Evolutionary conservation across 2,797 vertebrate species (phyloP).

Genomic region (Pagetopsis macropterus): DNA sequence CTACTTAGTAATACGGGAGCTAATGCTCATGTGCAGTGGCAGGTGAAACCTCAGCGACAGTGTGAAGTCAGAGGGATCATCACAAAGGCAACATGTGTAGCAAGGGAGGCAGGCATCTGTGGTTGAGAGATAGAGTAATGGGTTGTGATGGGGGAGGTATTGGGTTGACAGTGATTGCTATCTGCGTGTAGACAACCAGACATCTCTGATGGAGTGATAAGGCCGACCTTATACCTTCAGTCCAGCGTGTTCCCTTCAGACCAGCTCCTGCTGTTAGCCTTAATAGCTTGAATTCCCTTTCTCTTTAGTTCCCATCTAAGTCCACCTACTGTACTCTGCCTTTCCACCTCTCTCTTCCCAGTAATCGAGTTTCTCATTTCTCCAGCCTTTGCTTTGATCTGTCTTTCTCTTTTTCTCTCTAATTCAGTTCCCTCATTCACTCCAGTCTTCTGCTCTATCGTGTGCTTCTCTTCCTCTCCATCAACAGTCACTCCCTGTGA

Average conservation of each 20-base stretch:
- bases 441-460: constrained; percentile 49
- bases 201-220: constrained; percentile 58
- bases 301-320: constrained; percentile 36
- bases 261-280: constrained; percentile 33
- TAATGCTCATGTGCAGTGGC: constrained; percentile 58
- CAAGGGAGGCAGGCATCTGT: constrained; percentile 30
- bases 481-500: constrained; percentile 62
- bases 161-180: constrained; percentile 63
- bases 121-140: constrained; percentile 56
- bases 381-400: constrained; percentile 51
- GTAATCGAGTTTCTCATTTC: constrained; percentile 64
- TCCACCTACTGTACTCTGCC: constrained; percentile 21
- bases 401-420: constrained; percentile 48
- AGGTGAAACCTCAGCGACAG: constrained; percentile 59
- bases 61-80: constrained; percentile 52
- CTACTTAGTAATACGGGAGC: constrained; percentile 50
- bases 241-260: constrained; percentile 35
- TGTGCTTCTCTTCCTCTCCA: constrained; percentile 59
- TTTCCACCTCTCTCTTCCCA: constrained; percentile 34
- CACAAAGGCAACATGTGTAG: constrained; percentile 40
- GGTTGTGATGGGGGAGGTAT: constrained; percentile 56
- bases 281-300: constrained; percentile 44
- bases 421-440: constrained; percentile 62
- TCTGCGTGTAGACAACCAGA: constrained; percentile 57
- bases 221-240: constrained; percentile 45